Conservation (phyloP, 2,888 invertebrate genomes). For the Chymomyza caudatula region DNA sequence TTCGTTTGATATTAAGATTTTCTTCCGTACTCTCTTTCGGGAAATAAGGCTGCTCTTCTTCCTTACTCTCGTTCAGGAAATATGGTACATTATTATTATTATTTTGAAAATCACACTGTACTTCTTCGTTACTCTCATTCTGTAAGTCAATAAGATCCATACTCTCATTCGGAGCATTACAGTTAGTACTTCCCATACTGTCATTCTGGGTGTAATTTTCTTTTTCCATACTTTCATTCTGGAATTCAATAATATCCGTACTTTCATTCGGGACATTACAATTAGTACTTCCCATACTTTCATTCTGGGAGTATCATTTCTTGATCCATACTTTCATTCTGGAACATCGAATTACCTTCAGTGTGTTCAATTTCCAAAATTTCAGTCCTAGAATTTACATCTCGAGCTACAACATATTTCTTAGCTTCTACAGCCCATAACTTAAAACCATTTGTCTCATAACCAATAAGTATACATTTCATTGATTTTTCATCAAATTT, state of each 20-base stretch:
- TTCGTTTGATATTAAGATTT: too few species aligned
- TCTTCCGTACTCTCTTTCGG: too few species aligned
- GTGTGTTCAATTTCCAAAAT: too few species aligned
- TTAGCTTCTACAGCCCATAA: constrained; percentile 38
- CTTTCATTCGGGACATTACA: background rate
- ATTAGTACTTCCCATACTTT: background rate
- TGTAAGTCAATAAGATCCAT: too few species aligned
- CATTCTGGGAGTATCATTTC: background rate
- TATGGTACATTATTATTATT: background rate
- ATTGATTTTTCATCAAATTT: constrained; percentile 43
- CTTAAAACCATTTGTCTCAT: constrained; percentile 30
- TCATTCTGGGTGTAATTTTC: background rate
- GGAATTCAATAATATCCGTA: constrained; percentile 1
- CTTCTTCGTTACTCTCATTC: background rate
- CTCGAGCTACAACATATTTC: constrained; percentile 31
- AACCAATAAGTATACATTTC: constrained; percentile 34
- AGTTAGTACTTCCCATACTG: too few species aligned
- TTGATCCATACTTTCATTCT: too few species aligned
- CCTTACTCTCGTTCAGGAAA: too few species aligned
- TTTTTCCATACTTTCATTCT: constrained; percentile 9
- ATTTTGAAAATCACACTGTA: background rate
- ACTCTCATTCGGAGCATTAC: too few species aligned
- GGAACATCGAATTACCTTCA: too few species aligned
- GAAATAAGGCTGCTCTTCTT: too few species aligned
- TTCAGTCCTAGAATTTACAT: constrained; percentile 37